Evolutionary conservation across 2,888 invertebrate species (phyloP), one percentile per base, ranked within the genome.

Genomic region (Tupiocoris notatus): DNA sequence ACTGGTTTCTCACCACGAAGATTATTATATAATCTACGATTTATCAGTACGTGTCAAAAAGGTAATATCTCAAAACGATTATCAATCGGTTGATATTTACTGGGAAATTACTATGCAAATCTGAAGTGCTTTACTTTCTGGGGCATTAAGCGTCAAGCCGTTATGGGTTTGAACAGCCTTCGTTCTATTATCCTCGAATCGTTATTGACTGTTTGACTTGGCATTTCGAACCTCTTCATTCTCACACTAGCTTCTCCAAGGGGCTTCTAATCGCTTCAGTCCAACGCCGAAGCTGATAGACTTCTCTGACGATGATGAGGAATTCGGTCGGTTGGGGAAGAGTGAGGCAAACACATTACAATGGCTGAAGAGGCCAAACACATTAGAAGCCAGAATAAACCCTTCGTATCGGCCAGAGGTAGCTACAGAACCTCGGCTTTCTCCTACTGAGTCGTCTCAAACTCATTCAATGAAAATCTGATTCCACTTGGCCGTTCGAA

Each of bases 391-490:
- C 64, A 12, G 65, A 39, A 39, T 39, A 39, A 39, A 39, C 39
- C 39, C 12, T 39, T 12, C 39, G 39, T 39, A 39, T 39, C 39
- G 39, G 39, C 39, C 3, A 3, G 39, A 39, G 12, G 39, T 39
- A 39, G 39, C 39, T 39, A 3, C 12, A 39, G 39, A 39, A 39
- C 39, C 39, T 39, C 39, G 39, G 39, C 6, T 12, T 7, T n/a
- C n/a, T 39, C 39, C 39, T 3, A 39, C 39, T 3, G 39, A 12
- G 6, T 39, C 39, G 39, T 39, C 39, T 70, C 70, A 25, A 70
- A 70, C 70, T 70, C 70, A 70, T 70, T 70, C 70, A 59, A 70
- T 70, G 70, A 70, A 70, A 70, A 70, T 70, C 70, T 70, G 70
- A 70, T 70, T 70, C 70, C 70, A 70, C 59, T 70, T 59, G 39